Conservation (phyloP, 1,140 invertebrate genomes). For the Zophobas atratus region DNA sequence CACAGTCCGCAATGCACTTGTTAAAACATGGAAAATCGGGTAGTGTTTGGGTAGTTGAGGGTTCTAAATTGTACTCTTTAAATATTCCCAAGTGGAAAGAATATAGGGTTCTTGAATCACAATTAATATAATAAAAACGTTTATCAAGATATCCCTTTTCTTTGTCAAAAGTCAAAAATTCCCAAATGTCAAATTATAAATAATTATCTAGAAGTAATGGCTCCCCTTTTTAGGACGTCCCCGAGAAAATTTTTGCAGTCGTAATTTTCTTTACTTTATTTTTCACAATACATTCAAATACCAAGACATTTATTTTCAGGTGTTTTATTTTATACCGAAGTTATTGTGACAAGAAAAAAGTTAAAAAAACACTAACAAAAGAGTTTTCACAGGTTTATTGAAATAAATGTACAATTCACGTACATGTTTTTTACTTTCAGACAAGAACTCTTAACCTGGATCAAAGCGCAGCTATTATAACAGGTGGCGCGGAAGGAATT, state of each 20-base stretch:
- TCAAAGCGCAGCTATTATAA: constrained; percentile 57
- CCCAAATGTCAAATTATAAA: constrained; percentile 29
- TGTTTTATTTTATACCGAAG: background rate
- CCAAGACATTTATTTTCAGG: background rate
- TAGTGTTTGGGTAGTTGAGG: constrained; percentile 62
- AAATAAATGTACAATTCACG: background rate
- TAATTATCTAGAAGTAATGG: constrained; percentile 17
- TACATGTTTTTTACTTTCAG: background rate
- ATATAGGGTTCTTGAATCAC: constrained; percentile 21
- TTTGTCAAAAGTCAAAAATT: constrained; percentile 2
- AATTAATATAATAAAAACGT: constrained; percentile 27
- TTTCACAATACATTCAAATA: background rate
- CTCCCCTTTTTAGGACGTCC: constrained; percentile 6
- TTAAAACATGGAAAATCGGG: constrained; percentile 57
- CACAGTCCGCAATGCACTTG: constrained; percentile 58
- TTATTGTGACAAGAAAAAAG: constrained; percentile 3
- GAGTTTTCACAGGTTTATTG: constrained; percentile 16
- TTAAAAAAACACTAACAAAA: constrained; percentile 15
- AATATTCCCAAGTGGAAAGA: constrained; percentile 48
- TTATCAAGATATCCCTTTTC: constrained; percentile 24
- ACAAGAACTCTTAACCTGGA: constrained; percentile 6
- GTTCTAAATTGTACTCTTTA: constrained; percentile 57
- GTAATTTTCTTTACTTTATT: background rate
- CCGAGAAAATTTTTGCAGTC: background rate
- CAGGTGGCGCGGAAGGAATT: constrained; percentile 61